These are phyloP conservation scores for Paraplagusia blochii DNA, from an alignment of 2,113 vertebrate genomes.

Conservation along the genomic window DNA sequence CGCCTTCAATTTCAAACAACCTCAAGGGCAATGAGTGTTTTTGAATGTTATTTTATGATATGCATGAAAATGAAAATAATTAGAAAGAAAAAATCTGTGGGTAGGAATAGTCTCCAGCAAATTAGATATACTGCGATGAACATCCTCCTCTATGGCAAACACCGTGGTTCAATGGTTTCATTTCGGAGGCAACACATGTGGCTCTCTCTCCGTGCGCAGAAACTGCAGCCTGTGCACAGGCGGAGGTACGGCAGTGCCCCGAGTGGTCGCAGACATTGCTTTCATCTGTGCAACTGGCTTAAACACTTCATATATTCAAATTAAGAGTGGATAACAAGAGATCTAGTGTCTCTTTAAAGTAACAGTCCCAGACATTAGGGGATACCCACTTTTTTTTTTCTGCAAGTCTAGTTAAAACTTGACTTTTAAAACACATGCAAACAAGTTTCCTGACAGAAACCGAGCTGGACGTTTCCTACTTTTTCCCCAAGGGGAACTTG, in stretches of 20 bases:
- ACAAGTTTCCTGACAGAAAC: too few species aligned
- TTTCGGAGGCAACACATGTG: conserved; percentile 70
- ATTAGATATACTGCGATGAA: conserved; percentile 69
- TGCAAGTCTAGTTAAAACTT: too few species aligned
- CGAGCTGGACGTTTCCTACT: too few species aligned
- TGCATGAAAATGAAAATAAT: background rate
- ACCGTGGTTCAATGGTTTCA: conserved; percentile 73
- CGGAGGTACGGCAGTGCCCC: conserved; percentile 47
- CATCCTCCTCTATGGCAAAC: conserved; percentile 60
- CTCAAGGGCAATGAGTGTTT: conserved; percentile 15
- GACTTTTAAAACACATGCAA: too few species aligned
- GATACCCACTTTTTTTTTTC: too few species aligned
- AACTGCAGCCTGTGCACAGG: conserved; percentile 51
- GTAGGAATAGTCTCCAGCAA: conserved; percentile 49
- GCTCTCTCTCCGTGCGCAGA: conserved; percentile 61
- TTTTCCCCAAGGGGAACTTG: too few species aligned
- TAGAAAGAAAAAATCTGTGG: conserved; percentile 40
- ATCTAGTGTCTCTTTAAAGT: conserved; percentile 16
- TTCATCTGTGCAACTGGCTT: conserved; percentile 53
- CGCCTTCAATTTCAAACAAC: conserved; percentile 71
- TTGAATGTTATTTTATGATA: conserved; percentile 2
- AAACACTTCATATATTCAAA: conserved; percentile 51
- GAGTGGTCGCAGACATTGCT: conserved; percentile 64
- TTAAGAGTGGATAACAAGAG: conserved; percentile 31
- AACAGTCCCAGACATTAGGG: background rate